Conservation (phyloP, 2,888 invertebrate genomes). For the Pterostichus madidus region DNA sequence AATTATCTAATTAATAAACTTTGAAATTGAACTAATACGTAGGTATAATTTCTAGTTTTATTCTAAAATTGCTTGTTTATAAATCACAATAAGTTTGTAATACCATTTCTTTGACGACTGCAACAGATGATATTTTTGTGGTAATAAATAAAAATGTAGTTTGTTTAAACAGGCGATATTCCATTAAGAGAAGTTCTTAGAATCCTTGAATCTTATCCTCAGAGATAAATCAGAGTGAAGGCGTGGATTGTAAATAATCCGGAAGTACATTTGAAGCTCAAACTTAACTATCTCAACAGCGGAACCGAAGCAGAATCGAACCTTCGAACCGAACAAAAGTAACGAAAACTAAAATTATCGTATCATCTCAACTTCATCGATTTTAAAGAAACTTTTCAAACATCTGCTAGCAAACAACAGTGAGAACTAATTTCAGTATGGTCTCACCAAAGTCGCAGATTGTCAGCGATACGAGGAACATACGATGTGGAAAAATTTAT, state of each 20-base stretch:
- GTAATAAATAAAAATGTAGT: conserved; percentile 2
- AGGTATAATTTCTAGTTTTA: no score
- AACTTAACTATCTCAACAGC: conserved; percentile 9
- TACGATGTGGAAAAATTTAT: conserved; percentile 66
- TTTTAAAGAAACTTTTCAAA: conserved; percentile 53
- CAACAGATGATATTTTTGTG: background rate
- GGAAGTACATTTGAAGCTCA: conserved; percentile 15
- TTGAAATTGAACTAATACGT: no score
- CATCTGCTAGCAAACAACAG: conserved; percentile 30
- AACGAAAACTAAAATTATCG: conserved; percentile 51
- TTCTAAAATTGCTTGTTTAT: no score
- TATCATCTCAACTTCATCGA: conserved; percentile 42
- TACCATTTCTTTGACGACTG: no score
- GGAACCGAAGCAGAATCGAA: background rate
- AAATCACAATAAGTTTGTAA: no score
- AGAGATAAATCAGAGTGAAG: background rate
- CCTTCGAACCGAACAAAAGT: conserved; percentile 7
- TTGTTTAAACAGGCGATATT: background rate
- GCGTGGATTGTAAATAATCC: conserved; percentile 21
- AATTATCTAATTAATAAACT: no score
- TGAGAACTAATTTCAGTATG: conserved; percentile 47
- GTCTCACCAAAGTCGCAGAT: conserved; percentile 35
- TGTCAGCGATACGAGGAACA: conserved; percentile 62
- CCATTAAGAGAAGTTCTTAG: background rate
- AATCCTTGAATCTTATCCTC: background rate